Evolutionary conservation across 2,113 vertebrate genomes (phyloP).

Genomic region (Plestiodon gilberti): DNA sequence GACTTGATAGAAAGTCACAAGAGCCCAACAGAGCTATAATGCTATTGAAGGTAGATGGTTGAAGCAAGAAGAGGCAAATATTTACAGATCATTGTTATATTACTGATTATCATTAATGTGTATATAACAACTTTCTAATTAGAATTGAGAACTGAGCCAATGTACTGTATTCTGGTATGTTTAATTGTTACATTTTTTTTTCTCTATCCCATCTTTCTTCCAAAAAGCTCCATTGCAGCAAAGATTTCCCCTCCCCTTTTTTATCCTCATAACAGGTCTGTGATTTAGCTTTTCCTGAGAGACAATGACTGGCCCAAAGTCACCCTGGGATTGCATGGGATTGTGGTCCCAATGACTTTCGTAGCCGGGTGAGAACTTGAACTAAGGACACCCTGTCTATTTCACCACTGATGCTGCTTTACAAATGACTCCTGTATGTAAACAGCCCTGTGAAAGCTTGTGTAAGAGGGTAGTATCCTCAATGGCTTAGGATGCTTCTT

Average conservation of each 20-base stretch:
- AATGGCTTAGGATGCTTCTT: conserved; percentile 34
- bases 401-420: neutral
- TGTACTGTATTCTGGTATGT: conserved; percentile 56
- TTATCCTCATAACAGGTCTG: neutral
- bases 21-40: conserved; percentile 28
- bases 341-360: neutral
- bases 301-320: neutral
- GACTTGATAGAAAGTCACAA: neutral
- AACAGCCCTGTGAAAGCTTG: conserved; percentile 49
- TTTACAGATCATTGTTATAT: conserved; percentile 30
- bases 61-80: conserved; percentile 4
- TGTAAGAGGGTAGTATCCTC: conserved; percentile 51
- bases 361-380: neutral
- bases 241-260: neutral
- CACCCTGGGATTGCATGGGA: neutral
- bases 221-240: neutral
- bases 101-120: no score
- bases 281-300: neutral
- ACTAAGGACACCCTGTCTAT: neutral
- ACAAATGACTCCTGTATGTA: conserved; percentile 49
- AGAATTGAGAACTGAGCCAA: conserved; percentile 43
- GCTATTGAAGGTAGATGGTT: conserved; percentile 32
- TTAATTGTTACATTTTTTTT: conserved; percentile 14
- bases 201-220: neutral
- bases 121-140: conserved; percentile 34